phyloP scores from a whole-genome alignment of 2,113 vertebrate species.

The Crotalus viridis region DNA sequence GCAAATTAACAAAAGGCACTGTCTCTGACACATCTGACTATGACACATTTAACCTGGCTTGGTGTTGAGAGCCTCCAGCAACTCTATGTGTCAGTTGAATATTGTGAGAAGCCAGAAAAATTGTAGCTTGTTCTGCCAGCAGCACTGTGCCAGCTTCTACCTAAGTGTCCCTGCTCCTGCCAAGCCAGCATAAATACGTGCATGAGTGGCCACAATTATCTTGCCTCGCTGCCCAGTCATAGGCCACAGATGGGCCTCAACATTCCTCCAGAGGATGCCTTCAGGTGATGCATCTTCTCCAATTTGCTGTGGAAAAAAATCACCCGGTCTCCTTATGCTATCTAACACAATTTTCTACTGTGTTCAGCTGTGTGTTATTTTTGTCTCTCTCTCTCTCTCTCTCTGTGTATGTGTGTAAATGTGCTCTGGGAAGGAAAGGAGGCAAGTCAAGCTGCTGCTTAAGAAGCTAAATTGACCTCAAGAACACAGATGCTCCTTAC shows the following conservation, averaged over 20 bases:
- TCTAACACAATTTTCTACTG: conserved; percentile 1
- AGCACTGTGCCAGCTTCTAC: background rate
- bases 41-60: background rate
- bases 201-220: background rate
- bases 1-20: background rate
- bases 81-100: background rate
- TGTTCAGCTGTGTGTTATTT: background rate
- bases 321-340: background rate
- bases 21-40: background rate
- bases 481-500: background rate
- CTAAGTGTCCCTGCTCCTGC: background rate
- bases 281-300: conserved; percentile 7
- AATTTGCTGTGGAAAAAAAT: conserved; percentile 20
- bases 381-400: background rate
- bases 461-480: background rate
- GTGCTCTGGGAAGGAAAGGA: background rate
- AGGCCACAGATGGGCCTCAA: conserved; percentile 25
- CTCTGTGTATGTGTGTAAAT: background rate
- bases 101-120: background rate
- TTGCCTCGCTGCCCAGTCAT: conserved; percentile 16
- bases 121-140: background rate
- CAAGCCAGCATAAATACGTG: background rate
- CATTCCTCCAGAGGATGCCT: conserved; percentile 10
- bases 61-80: background rate
- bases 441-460: background rate